These are phyloP conservation scores for Diabrotica virgifera DNA, from an alignment of 1,140 invertebrate genomes.

Conservation along the genomic window DNA sequence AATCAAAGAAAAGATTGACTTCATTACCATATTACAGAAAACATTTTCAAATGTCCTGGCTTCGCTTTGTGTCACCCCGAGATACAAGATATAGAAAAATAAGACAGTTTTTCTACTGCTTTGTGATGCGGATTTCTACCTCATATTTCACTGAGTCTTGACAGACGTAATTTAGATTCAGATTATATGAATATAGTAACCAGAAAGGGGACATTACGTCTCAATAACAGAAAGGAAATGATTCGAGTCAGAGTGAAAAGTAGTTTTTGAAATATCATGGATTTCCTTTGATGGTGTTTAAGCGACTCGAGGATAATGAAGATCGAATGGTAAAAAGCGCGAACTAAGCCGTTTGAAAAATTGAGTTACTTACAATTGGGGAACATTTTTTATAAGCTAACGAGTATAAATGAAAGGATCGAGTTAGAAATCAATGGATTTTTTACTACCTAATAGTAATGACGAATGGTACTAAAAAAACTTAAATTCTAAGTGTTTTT, in stretches of 20 bases:
- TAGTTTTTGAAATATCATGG: not conserved
- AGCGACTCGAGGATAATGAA: not conserved
- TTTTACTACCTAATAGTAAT: too few species aligned
- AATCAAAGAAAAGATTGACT: not conserved
- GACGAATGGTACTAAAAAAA: too few species aligned
- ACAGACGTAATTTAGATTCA: conserved; percentile 2
- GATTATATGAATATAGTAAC: conserved; percentile 1
- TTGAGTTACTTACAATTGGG: not conserved
- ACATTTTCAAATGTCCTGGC: not conserved
- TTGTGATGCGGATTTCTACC: not conserved
- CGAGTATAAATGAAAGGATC: too few species aligned
- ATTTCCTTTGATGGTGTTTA: conserved; percentile 2
- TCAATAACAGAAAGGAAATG: conserved; percentile 3
- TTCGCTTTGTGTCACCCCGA: not conserved
- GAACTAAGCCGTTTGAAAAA: not conserved
- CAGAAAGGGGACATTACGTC: not conserved
- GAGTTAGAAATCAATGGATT: too few species aligned
- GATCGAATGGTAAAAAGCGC: not conserved
- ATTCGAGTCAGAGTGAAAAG: not conserved
- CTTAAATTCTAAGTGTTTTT: too few species aligned
- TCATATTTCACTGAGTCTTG: not conserved
- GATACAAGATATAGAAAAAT: conserved; percentile 1
- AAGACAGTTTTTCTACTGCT: not conserved
- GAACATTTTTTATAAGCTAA: not conserved
- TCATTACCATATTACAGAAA: not conserved